Evolutionary conservation across 2,888 invertebrate species (phyloP).

Genomic region (Alsophila aescularia): DNA sequence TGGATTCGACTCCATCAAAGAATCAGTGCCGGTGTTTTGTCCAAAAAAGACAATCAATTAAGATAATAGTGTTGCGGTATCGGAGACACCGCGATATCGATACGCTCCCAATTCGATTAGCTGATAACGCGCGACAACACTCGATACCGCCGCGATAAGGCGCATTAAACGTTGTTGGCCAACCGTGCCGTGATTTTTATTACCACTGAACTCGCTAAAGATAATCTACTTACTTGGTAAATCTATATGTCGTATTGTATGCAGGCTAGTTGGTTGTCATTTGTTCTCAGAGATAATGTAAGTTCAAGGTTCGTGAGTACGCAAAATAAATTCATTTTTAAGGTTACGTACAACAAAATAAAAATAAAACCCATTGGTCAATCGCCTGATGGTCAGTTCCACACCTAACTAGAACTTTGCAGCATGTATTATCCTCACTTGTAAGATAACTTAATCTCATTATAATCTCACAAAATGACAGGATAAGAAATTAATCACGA

Average conservation of each 20-base stretch:
- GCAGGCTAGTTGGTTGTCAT: conserved; percentile 26
- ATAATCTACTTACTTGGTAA: conserved; percentile 58
- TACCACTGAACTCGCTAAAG: conserved; percentile 67
- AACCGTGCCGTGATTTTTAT: conserved; percentile 80
- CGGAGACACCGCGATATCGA: conserved; percentile 75
- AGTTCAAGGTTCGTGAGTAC: conserved; percentile 6
- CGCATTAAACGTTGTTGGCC: conserved; percentile 77
- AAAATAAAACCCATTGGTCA: too few relatives aligned
- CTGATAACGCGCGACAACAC: conserved; percentile 76
- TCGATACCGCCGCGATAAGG: conserved; percentile 74
- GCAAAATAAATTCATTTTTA: not conserved
- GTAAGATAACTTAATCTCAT: too few relatives aligned
- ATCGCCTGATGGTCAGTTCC: too few relatives aligned
- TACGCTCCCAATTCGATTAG: conserved; percentile 82
- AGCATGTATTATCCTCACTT: too few relatives aligned
- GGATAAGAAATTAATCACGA: too few relatives aligned
- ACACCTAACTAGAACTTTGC: too few relatives aligned
- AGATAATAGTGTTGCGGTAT: conserved; percentile 76
- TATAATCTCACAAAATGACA: too few relatives aligned
- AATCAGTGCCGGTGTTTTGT: conserved; percentile 65
- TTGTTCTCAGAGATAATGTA: not conserved
- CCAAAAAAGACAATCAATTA: conserved; percentile 81
- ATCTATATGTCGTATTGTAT: conserved; percentile 48
- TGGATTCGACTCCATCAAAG: conserved; percentile 61
- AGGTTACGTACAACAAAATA: too few relatives aligned